Percentiles rank a stretch among this genome's conserved stretches.
Conservation (phyloP, 2,113 vertebrate genomes). For the Elachura formosa region DNA sequence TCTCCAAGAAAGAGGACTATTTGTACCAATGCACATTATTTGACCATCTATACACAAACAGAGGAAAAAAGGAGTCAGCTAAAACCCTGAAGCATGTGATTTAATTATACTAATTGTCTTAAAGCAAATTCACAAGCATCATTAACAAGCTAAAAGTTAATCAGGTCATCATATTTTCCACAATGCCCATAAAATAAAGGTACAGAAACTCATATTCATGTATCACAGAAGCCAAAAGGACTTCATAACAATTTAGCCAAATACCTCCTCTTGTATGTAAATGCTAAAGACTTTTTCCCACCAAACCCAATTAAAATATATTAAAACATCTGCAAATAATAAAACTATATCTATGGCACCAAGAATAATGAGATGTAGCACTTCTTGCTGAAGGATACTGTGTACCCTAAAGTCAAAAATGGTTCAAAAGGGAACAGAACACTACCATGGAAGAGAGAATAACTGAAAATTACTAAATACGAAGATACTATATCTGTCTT, state of each 20-base stretch:
- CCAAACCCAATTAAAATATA: background rate
- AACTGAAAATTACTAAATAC: background rate
- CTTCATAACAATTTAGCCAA: background rate
- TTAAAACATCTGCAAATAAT: background rate
- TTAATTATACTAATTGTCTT: background rate
- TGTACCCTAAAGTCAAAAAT: background rate
- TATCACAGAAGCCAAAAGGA: background rate
- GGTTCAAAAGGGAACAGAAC: background rate
- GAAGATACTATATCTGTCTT: background rate
- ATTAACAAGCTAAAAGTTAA: constrained; percentile 1
- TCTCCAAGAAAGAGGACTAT: background rate
- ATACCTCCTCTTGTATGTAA: background rate
- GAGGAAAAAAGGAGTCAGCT: background rate
- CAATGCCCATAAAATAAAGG: background rate
- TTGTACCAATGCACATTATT: background rate
- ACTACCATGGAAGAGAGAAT: background rate
- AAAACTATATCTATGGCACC: background rate
- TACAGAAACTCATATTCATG: background rate
- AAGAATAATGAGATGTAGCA: background rate
- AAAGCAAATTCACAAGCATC: constrained; percentile 5
- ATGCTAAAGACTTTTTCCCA: background rate
- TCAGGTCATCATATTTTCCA: background rate
- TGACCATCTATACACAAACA: background rate
- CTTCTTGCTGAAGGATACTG: background rate
- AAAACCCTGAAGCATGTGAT: background rate